phyloP scores from a whole-genome alignment of 2,797 vertebrate genomes.

The Hippopotamyrus pictus region DNA sequence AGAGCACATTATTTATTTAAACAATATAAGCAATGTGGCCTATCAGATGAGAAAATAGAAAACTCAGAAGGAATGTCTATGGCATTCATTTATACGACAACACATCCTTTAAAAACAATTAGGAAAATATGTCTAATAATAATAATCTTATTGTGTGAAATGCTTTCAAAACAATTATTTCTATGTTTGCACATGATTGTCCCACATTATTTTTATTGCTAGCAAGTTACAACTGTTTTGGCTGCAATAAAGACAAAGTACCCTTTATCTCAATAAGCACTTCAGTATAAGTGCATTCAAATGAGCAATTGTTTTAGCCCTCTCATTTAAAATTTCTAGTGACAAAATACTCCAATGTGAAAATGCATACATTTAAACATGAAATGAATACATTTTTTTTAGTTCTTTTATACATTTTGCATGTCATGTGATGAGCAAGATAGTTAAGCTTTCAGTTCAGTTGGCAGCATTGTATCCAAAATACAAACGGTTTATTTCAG shows the following conservation, averaged over 20 bases:
- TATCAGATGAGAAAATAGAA: neutral
- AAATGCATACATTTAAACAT: neutral
- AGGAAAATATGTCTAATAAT: neutral
- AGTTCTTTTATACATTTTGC: neutral
- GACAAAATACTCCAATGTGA: neutral
- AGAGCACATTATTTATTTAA: slow-evolving; percentile 21
- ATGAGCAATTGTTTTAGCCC: neutral
- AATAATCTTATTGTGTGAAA: neutral
- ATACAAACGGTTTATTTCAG: slow-evolving; percentile 7
- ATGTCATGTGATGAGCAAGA: neutral
- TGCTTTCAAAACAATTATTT: slow-evolving; percentile 1
- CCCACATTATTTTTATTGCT: neutral
- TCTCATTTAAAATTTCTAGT: neutral
- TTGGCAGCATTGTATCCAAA: slow-evolving; percentile 3
- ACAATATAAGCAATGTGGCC: neutral
- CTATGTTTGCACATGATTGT: neutral
- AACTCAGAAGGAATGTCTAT: neutral
- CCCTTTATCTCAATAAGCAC: neutral
- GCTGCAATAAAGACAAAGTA: neutral
- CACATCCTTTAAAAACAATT: neutral
- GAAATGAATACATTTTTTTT: neutral
- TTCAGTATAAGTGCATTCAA: neutral
- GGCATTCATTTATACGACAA: neutral
- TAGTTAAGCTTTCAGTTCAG: neutral
- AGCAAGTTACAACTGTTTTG: neutral